Base-by-base conservation (phyloP, 2,797 vertebrate genomes). In the Sebastiscus albofasciatus region DNA sequence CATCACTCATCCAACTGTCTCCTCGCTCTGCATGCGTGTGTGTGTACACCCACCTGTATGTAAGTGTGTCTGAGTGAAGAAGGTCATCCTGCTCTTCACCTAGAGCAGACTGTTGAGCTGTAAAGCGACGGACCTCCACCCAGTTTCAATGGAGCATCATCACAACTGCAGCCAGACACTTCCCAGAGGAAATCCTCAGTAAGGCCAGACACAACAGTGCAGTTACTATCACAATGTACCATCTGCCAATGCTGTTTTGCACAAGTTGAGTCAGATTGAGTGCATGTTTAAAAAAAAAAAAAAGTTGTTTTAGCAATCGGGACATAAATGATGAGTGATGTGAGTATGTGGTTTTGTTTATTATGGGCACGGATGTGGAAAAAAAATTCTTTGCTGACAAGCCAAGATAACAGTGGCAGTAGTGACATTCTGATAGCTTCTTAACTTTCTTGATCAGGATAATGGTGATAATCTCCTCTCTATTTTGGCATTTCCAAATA, bases 181-280 rank as follows among this genome's bases (percentile, higher is more conserved):
- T 94, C 93, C 89, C 80, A 75, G 36, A 94, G 94, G 93, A 95
- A 92, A 94, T 93, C 91, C 93, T 89, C 78, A 77, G 73, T 78
- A 62, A 49, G 77, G 72, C 87, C 87, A 93, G 91, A 93, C 92
- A 89, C 84, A 94, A 93, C 90, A 90, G 31, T 24, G 56, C 86
- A 46, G 89, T 86, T 75, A 75, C 86, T 87, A 91, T 90, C 84
- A 72, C 84, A 68, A 22, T 11, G 33, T 39, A 81, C 74, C 87
- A 89, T 90, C 90, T 92, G 78, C 66, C 72, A 61, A 12, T 65
- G 76, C 22, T 67, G 49, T 81, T 81, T 68, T 77, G 33, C 27
- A 67, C 81, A 85, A 58, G 24, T 74, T 66, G 59, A 85, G 66
- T 81, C 71, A 85, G 24, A 52, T 24, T 67, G 34, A 62, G 13